Percentiles rank a stretch among this genome's conserved stretches.
Conservation (phyloP, 2,888 invertebrate species). For the Lepeophtheirus nordmannii region DNA sequence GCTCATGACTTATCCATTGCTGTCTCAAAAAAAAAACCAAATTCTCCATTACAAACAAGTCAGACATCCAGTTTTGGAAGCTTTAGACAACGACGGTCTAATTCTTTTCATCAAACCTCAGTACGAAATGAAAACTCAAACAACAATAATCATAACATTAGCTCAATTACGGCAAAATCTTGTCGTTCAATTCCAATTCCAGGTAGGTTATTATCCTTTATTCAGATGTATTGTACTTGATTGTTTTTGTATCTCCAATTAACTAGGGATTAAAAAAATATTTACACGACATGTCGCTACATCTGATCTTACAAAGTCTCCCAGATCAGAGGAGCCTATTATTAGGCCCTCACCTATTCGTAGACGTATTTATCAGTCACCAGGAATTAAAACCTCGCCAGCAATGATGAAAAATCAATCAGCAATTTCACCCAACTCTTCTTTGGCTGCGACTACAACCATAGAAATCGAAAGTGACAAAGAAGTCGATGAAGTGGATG, state of each 20-base stretch:
- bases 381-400: not conserved
- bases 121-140: not conserved
- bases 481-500: not conserved
- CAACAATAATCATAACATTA: not conserved
- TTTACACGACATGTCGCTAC: not conserved
- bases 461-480: not conserved
- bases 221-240: no score
- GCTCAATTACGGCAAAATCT: not conserved
- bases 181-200: not conserved
- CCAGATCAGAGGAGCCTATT: not conserved
- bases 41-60: not conserved
- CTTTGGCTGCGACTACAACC: not conserved
- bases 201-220: not conserved
- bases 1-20: not conserved
- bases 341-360: not conserved
- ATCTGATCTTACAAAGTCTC: not conserved
- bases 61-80: no score
- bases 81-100: not conserved
- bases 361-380: not conserved
- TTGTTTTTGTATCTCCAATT: no score
- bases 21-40: not conserved
- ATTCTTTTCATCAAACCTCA: conserved; percentile 1
- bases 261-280: not conserved
- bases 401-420: not conserved
- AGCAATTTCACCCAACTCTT: not conserved